Conservation (phyloP, 37 sponge, comb jelly and placozoan genomes). For the Hormiphora californensis region DNA sequence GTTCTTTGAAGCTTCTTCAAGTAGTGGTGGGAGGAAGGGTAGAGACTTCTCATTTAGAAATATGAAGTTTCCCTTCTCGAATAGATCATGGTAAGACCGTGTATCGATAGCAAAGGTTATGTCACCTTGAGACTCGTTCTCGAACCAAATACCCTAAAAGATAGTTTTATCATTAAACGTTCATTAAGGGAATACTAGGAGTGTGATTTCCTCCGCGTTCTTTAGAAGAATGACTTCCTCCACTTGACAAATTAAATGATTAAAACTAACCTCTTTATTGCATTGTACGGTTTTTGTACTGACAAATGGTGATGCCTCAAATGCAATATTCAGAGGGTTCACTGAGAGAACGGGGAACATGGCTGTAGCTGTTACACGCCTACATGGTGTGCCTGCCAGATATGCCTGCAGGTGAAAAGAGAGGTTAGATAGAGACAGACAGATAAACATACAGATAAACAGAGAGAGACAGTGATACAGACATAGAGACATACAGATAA, state of each 20-base stretch:
- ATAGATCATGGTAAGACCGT: not conserved
- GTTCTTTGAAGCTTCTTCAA: not conserved
- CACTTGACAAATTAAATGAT: no score
- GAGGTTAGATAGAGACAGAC: no score
- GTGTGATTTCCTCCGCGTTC: no score
- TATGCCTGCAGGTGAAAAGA: not conserved
- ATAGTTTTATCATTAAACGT: no score
- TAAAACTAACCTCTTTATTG: no score
- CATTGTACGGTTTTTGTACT: no score
- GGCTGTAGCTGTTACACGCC: slow-evolving; percentile 74
- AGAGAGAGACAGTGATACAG: no score
- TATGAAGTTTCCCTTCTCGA: slow-evolving; percentile 8
- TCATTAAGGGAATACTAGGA: no score
- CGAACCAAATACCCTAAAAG: not conserved
- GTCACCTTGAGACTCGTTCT: not conserved
- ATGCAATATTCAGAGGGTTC: slow-evolving; percentile 41
- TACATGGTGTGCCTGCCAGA: slow-evolving; percentile 58
- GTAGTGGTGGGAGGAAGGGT: not conserved
- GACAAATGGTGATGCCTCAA: slow-evolving; percentile 46
- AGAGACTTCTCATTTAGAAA: not conserved
- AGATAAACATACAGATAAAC: no score
- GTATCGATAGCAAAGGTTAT: slow-evolving; percentile 20
- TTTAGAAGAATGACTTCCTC: no score
- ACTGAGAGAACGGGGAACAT: slow-evolving; percentile 62
- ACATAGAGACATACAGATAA: slow-evolving; percentile 47